Evolutionary conservation across 2,797 vertebrate species (phyloP), one percentile per base, ranked within the genome.

Genomic region (Lithobates sylvaticus): DNA sequence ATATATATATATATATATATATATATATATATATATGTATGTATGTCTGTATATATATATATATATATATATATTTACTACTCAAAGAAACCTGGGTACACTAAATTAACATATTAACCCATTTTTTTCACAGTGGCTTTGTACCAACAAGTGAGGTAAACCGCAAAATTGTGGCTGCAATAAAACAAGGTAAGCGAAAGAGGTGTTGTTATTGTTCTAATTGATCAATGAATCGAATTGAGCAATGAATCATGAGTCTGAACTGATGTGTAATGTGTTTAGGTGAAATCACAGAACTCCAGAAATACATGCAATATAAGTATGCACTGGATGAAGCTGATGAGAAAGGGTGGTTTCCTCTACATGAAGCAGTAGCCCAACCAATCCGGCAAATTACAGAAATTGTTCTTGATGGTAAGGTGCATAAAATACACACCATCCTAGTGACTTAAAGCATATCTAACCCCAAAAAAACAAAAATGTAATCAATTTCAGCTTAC

Each of bases 241-340:
- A n/a, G 4, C 50, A 54, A 18, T 5, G 4, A 54, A 26, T 6
- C 5, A 26, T 65, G 5, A 69, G 7, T 26, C 39, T n/a, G 26
- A 1, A n/a, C 36, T 73, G 5, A 10, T 32, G 16, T 27, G 4
- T 29, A 50, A 44, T 88, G 88, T 82, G 78, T 89, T 81, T 92
- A 97, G 96, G 96, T 84, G 94, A 95, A 76, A 90, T 96, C 26
- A 93, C 91, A 88, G 90, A 92, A 71, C 95, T 98, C 65, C 94
- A 95, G 83, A 91, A 95, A 76, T 92, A 94, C 92, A 91, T 95
- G 76, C 92, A 93, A 70, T 92, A 89, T 84, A 92, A 92, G 39
- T 93, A 90, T 18, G 94, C 95, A 65, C 95, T 98, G 92, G 94
- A 94, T 84, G 95, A 97, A 93, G 89, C 91, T 78, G 96, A 97